Evolutionary conservation across 2,888 invertebrate genomes (phyloP), one percentile per base, ranked within the genome.

Genomic region (Lasioglossum villosulum): DNA sequence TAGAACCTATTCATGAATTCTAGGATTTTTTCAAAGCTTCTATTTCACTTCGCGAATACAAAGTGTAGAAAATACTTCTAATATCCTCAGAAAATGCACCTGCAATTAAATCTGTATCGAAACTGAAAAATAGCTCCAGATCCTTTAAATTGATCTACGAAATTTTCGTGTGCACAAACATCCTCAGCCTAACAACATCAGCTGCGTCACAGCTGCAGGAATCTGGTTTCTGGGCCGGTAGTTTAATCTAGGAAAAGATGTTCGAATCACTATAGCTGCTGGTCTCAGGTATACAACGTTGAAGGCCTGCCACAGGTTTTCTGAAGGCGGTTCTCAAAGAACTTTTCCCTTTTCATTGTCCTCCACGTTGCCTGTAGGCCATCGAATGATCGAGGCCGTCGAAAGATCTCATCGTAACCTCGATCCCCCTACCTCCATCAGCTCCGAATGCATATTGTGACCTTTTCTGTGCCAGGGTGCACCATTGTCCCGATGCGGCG

Each of bases 291-390:
- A 78, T 34, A 34, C 34, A 19, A 30, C 39, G 23, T 68, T 8
- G 16, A 68, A 52, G 16, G 27, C 3, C 10, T 12, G 37, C 56
- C 56, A 77, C 45, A 16, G 66, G 23, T 56, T 80, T 19, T 39
- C 30, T 34, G 74, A 52, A 39, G 30, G 27, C 27, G 19, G 23
- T 56, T 39, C 66, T 63, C 37, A 63, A 34, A 59, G 23, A n/a
- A 19, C 19, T 45, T 74, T 74, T 70, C 48, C 42, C 37, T 52
- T 23, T 71, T 66, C 70, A 75, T 88, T 78, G 70, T 80, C 48
- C 16, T n/a, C 37, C 8, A 23, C 70, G 4, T 12, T 42, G 37
- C n/a, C 59, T n/a, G 16, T 19, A 12, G 10, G 37, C 27, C 27
- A 16, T 39, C 68, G 63, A 74, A 74, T 70, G 56, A 63, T 73